Conservation (phyloP, 2,113 vertebrate genomes). For the Salvator merianae region DNA sequence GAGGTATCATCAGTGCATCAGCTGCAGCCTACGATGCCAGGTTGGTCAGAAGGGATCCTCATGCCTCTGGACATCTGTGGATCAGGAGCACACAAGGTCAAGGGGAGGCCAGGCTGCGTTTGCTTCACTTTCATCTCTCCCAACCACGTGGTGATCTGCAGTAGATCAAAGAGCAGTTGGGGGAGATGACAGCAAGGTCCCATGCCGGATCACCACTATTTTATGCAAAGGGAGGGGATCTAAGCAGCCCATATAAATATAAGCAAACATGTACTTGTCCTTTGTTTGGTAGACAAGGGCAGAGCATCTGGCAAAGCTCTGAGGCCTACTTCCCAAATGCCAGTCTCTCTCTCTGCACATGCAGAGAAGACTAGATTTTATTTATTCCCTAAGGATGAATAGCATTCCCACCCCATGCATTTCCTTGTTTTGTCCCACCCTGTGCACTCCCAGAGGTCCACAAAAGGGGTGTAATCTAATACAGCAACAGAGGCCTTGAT, state of each 20-base stretch:
- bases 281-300: not conserved
- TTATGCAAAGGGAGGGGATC: too few species aligned
- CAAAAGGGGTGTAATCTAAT: not conserved
- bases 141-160: too few species aligned
- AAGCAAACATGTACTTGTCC: not conserved
- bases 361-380: not conserved
- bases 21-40: slow-evolving; percentile 79
- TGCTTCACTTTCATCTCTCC: too few species aligned
- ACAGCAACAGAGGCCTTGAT: not conserved
- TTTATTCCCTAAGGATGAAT: not conserved
- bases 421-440: too few species aligned
- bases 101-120: too few species aligned
- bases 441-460: not conserved
- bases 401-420: too few species aligned
- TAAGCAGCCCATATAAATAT: not conserved
- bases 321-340: not conserved
- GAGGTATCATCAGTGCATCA: slow-evolving; percentile 70
- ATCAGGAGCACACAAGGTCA: too few species aligned
- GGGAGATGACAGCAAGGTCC: too few species aligned
- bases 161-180: too few species aligned
- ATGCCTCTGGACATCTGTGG: too few species aligned
- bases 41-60: slow-evolving; percentile 55
- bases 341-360: not conserved
- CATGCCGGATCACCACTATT: not conserved
- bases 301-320: not conserved